Evolutionary conservation across 2,888 invertebrate species (phyloP).

Genomic region (Onchidella celtica): DNA sequence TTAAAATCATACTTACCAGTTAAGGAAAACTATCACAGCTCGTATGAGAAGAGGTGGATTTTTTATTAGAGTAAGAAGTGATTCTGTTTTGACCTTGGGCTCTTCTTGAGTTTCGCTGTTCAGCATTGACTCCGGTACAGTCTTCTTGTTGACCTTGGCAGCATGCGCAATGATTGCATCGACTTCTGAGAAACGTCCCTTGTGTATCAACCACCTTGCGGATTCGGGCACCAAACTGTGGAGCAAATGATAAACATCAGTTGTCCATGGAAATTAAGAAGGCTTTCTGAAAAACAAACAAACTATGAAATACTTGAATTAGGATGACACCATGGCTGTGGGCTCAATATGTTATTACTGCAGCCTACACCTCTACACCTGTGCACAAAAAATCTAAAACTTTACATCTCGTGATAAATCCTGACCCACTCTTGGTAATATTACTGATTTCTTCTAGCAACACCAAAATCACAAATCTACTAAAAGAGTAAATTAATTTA

Average conservation of each 20-base stretch:
- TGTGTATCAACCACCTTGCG: slow-evolving; percentile 8
- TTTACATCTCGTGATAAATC: no score
- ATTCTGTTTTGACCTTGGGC: neutral
- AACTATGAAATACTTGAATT: no score
- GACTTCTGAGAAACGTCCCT: slow-evolving; percentile 20
- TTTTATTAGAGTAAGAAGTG: neutral
- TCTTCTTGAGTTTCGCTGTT: neutral
- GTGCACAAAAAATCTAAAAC: no score
- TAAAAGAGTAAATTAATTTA: no score
- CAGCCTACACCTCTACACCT: no score
- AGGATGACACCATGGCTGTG: no score
- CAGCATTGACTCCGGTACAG: neutral
- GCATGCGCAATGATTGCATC: neutral
- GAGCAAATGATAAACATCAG: neutral
- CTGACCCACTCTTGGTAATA: no score
- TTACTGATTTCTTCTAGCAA: no score
- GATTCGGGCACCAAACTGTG: slow-evolving; percentile 30
- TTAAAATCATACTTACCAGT: slow-evolving; percentile 14
- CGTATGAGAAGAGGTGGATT: slow-evolving; percentile 3
- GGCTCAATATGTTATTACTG: no score
- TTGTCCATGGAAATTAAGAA: no score
- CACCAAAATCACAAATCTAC: no score
- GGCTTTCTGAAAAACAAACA: no score
- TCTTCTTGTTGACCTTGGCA: neutral
- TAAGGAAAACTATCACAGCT: slow-evolving; percentile 9